These are phyloP conservation scores for Caranx melampygus DNA, from an alignment of 2,113 vertebrate genomes.

Conservation along the genomic window DNA sequence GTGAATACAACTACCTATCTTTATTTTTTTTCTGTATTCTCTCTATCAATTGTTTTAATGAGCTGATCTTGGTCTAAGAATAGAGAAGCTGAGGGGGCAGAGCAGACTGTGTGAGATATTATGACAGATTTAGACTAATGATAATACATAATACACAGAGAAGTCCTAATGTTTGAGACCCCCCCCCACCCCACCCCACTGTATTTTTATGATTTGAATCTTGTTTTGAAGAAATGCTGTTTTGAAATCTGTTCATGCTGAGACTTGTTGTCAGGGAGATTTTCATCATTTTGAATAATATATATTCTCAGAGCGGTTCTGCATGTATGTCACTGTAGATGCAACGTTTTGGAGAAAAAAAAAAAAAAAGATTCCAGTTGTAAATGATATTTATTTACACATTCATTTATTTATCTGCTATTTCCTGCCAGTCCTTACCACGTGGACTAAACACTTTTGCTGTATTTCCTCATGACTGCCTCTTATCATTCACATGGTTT, in stretches of 20 bases:
- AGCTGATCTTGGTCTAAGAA: background rate
- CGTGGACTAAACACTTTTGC: background rate
- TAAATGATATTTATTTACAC: background rate
- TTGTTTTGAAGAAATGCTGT: background rate
- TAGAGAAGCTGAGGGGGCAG: background rate
- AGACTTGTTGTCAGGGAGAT: background rate
- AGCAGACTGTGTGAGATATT: background rate
- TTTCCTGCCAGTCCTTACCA: background rate
- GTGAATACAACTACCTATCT: slow-evolving; percentile 24
- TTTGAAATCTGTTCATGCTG: background rate
- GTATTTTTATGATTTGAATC: background rate
- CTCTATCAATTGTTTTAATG: background rate
- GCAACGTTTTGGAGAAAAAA: background rate
- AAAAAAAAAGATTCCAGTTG: background rate
- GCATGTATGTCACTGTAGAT: background rate
- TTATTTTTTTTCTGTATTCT: slow-evolving; percentile 24
- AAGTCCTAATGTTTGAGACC: no score
- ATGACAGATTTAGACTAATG: no score
- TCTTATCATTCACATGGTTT: background rate
- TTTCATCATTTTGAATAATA: no score
- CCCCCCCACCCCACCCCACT: no score
- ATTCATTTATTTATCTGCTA: background rate
- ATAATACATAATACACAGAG: no score
- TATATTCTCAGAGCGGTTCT: no score
- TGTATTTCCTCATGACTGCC: background rate